These are phyloP conservation scores for Hozukius guyotensis DNA, from an alignment of 2,797 vertebrate species.

Conservation along the genomic window DNA sequence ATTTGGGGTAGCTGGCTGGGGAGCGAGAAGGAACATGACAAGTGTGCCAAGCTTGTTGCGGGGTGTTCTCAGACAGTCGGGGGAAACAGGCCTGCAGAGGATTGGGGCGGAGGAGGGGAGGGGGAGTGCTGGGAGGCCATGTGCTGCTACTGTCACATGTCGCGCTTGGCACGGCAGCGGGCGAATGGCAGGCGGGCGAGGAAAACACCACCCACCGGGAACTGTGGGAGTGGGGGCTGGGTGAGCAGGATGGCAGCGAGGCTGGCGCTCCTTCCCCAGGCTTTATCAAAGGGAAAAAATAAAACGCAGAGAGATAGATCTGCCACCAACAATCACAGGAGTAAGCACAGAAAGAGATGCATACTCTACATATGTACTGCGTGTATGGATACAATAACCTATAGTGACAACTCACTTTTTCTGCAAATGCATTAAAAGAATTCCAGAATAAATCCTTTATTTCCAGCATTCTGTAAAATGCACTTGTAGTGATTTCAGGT, in stretches of 20 bases:
- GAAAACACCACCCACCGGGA: constrained; percentile 81
- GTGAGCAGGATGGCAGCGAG: constrained; percentile 53
- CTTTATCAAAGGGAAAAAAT: constrained; percentile 73
- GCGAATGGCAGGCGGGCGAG: constrained; percentile 59
- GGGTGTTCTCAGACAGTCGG: constrained; percentile 55
- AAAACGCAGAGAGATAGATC: constrained; percentile 70
- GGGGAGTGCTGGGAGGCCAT: constrained; percentile 55
- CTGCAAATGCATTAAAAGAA: background rate
- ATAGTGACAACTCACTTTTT: background rate
- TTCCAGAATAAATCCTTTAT: background rate
- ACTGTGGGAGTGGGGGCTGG: constrained; percentile 61
- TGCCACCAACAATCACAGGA: constrained; percentile 78
- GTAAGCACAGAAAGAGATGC: constrained; percentile 20
- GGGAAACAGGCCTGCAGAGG: constrained; percentile 40
- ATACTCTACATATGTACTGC: background rate
- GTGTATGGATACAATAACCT: background rate
- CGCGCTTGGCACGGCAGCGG: constrained; percentile 64
- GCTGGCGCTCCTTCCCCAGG: constrained; percentile 63
- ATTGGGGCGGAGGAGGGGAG: background rate
- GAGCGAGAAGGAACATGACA: constrained; percentile 60
- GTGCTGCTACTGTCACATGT: constrained; percentile 83
- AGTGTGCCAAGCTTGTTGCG: constrained; percentile 53
- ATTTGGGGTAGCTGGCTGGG: constrained; percentile 44
- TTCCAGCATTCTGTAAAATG: no score
- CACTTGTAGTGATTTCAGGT: background rate